Conservation (phyloP, 1,140 invertebrate genomes). For the Procambarus clarkii region DNA sequence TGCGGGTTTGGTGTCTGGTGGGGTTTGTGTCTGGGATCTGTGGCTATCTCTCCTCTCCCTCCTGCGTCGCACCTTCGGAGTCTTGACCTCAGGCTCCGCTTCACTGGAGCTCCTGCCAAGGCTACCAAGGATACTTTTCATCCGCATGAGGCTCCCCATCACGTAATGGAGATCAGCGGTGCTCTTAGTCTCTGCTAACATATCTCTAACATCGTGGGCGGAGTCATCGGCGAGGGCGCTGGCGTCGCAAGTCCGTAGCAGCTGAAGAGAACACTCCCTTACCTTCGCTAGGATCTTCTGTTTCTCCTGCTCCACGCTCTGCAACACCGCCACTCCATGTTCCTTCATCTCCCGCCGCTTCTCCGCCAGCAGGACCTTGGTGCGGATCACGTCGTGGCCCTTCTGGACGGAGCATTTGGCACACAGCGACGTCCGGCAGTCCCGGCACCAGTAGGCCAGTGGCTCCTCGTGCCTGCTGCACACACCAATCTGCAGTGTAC, state of each 20-base stretch:
- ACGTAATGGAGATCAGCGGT: constrained; percentile 34
- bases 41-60: not conserved
- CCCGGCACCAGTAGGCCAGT: constrained; percentile 44
- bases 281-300: constrained; percentile 36
- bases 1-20: not conserved
- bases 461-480: constrained; percentile 21
- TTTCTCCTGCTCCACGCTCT: constrained; percentile 37
- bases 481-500: no score
- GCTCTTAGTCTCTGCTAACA: constrained; percentile 23
- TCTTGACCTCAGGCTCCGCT: constrained; percentile 19
- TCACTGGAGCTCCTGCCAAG: not conserved
- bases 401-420: constrained; percentile 29
- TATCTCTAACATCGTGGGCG: constrained; percentile 34
- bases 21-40: not conserved
- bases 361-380: constrained; percentile 15
- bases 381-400: constrained; percentile 36
- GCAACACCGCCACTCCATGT: constrained; percentile 11
- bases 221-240: constrained; percentile 24
- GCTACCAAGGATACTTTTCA: constrained; percentile 35
- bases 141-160: constrained; percentile 28
- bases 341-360: constrained; percentile 30
- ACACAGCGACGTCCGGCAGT: constrained; percentile 39
- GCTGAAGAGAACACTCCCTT: not conserved
- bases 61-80: not conserved
- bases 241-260: constrained; percentile 23